Percentiles rank a stretch among this genome's conserved stretches.
Conservation (phyloP, 1,140 invertebrate species). For the Zaprionus inermis region DNA sequence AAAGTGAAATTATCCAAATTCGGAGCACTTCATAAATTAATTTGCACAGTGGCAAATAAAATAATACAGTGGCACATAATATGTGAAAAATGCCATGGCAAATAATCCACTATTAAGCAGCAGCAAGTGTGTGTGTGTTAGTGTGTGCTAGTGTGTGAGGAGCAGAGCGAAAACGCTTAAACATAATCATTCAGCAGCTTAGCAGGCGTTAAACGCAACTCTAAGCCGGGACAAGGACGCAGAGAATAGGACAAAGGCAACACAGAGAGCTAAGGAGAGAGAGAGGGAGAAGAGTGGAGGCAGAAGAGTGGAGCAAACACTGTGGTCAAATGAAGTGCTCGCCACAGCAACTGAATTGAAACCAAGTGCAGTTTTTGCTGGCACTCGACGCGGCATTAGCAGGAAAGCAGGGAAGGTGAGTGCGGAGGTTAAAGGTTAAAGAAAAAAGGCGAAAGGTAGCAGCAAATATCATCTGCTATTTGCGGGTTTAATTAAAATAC, state of each 20-base stretch:
- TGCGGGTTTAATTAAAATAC: slow-evolving; percentile 71
- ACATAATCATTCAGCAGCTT: slow-evolving; percentile 74
- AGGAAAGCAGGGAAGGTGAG: slow-evolving; percentile 16
- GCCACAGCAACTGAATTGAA: slow-evolving; percentile 5
- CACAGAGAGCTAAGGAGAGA: too few species aligned
- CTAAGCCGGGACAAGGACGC: slow-evolving; percentile 56
- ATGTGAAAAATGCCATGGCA: slow-evolving; percentile 34
- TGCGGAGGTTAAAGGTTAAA: background rate
- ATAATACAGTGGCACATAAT: slow-evolving; percentile 4
- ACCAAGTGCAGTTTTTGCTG: slow-evolving; percentile 4
- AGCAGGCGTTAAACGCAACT: slow-evolving; percentile 70
- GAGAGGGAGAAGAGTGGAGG: slow-evolving; percentile 19
- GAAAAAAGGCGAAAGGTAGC: background rate
- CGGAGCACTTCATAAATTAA: background rate
- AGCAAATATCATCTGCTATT: slow-evolving; percentile 30
- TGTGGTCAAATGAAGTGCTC: slow-evolving; percentile 41
- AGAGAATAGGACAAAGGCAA: slow-evolving; percentile 54
- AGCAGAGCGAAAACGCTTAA: slow-evolving; percentile 44
- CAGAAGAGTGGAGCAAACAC: slow-evolving; percentile 45
- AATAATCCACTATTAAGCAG: slow-evolving; percentile 57
- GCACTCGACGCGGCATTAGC: slow-evolving; percentile 6
- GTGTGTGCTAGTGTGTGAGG: slow-evolving; percentile 1
- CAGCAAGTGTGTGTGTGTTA: slow-evolving; percentile 19
- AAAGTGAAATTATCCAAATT: slow-evolving; percentile 4
- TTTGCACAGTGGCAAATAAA: background rate